These are phyloP conservation scores for Lithosia quadra DNA, from an alignment of 2,888 invertebrate genomes.

Conservation along the genomic window DNA sequence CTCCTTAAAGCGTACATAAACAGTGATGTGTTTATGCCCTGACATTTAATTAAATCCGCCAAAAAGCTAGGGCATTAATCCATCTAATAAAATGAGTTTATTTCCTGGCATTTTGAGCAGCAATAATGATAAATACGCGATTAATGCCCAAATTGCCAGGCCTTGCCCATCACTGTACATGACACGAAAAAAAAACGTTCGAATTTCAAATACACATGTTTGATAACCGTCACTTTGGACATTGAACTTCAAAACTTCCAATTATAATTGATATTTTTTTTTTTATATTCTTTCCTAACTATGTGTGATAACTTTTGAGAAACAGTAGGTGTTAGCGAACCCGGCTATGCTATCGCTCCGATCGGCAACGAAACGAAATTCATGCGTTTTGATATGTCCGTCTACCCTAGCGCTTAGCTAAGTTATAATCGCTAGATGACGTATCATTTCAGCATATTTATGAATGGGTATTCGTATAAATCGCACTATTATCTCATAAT, in stretches of 20 bases:
- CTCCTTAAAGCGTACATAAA: background rate
- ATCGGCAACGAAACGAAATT: conserved; percentile 56
- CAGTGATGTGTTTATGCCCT: background rate
- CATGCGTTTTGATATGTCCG: conserved; percentile 72
- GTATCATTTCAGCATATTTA: background rate
- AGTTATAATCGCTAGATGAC: conserved; percentile 16
- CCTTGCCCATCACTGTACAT: too few species aligned
- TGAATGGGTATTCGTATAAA: background rate
- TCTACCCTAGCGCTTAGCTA: conserved; percentile 58
- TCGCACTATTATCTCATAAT: background rate
- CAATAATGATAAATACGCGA: too few species aligned
- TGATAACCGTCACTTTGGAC: background rate
- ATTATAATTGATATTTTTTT: conserved; percentile 36
- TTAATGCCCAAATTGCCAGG: too few species aligned
- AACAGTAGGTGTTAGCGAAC: conserved; percentile 57
- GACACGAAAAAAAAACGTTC: too few species aligned
- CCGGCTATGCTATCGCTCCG: conserved; percentile 73
- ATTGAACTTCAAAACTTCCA: background rate
- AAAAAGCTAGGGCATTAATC: too few species aligned
- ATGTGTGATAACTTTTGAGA: conserved; percentile 49
- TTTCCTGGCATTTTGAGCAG: too few species aligned
- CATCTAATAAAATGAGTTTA: too few species aligned
- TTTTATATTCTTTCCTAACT: background rate
- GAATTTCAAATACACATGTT: background rate
- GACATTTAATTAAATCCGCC: too few species aligned